Conservation (phyloP, 2,113 vertebrate genomes). For the Varanus salvator region DNA sequence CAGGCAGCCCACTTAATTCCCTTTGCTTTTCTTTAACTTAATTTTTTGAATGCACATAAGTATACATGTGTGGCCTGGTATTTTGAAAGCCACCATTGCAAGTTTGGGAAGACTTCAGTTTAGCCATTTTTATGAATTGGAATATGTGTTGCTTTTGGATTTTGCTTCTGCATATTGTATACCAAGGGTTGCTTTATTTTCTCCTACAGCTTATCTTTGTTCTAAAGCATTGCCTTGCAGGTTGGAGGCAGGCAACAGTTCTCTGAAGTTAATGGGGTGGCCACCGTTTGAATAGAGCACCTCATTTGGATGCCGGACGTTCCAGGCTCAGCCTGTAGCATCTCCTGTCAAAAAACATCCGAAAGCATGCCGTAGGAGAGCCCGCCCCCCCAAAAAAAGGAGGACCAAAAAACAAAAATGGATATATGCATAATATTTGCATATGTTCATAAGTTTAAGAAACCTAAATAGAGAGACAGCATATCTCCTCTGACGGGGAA, state of each 20-base stretch:
- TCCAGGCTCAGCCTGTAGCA: not conserved
- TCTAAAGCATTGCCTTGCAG: not conserved
- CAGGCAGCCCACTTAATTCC: no score
- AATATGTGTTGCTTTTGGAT: not conserved
- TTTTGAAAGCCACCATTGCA: not conserved
- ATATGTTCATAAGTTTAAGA: no score
- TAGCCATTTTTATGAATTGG: not conserved
- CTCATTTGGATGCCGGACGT: not conserved
- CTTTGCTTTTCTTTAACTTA: not conserved
- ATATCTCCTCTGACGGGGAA: no score
- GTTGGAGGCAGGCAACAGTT: not conserved
- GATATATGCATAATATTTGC: no score
- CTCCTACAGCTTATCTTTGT: not conserved
- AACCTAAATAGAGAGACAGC: no score
- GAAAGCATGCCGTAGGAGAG: no score
- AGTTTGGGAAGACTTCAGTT: not conserved
- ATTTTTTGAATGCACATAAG: not conserved
- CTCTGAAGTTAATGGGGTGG: not conserved
- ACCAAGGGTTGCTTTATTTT: not conserved
- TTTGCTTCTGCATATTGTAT: not conserved
- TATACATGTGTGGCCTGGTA: not conserved
- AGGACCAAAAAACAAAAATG: no score
- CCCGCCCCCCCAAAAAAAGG: no score
- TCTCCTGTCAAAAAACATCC: not conserved
- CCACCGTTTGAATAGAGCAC: no score